phyloP scores from a whole-genome alignment of 23 tunicate species.

The Clavelina lepadiformis region DNA sequence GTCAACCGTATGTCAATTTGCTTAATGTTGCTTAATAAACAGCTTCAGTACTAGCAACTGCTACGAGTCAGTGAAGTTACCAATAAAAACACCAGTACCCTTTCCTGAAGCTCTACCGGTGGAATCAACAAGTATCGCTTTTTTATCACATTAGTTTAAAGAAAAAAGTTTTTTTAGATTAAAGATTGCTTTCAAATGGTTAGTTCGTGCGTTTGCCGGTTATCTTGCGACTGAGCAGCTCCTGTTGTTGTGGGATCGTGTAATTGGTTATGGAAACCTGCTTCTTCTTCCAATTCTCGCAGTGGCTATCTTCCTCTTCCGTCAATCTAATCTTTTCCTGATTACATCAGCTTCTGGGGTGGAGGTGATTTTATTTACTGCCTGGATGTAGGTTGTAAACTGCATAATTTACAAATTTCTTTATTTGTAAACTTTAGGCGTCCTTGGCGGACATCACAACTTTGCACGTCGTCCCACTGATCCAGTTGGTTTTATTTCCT shows the following conservation, averaged over 20 bases:
- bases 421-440: too few relatives aligned
- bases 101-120: neutral
- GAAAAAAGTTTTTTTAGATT: conserved; percentile 17
- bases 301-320: conserved; percentile 88
- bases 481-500: conserved; percentile 64
- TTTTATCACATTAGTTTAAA: neutral
- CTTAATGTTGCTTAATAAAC: neutral
- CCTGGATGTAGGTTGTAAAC: neutral
- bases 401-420: too few relatives aligned
- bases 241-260: conserved; percentile 91
- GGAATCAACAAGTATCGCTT: neutral
- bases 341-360: conserved; percentile 48
- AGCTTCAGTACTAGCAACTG: too few relatives aligned
- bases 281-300: conserved; percentile 73
- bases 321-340: conserved; percentile 73
- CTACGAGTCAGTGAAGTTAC: too few relatives aligned
- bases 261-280: conserved; percentile 77
- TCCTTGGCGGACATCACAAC: conserved; percentile 81
- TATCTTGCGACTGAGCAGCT: conserved; percentile 88
- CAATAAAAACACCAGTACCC: too few relatives aligned
- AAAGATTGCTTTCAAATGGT: conserved; percentile 94
- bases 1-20: conserved; percentile 75
- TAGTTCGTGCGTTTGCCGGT: conserved; percentile 93
- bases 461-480: conserved; percentile 64
- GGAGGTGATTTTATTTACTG: conserved; percentile 13